phyloP scores from a whole-genome alignment of 2,113 vertebrate genomes.

The Epinephelus fuscoguttatus region DNA sequence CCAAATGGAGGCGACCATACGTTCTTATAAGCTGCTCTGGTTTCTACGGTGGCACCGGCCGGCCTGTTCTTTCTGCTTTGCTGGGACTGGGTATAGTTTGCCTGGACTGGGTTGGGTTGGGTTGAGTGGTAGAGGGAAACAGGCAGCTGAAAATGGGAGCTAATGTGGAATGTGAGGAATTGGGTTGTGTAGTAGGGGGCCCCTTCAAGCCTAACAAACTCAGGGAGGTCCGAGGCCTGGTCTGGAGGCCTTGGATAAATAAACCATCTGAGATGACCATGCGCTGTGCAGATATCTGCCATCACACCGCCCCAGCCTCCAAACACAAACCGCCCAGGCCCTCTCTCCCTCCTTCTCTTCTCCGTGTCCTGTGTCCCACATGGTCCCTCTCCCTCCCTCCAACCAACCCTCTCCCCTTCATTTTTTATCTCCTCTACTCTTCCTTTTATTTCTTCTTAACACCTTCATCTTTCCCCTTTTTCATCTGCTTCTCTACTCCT shows the following conservation, averaged over 20 bases:
- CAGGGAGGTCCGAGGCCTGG: constrained; percentile 88
- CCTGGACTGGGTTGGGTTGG: constrained; percentile 65
- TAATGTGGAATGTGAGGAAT: constrained; percentile 89
- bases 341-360: constrained; percentile 47
- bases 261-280: constrained; percentile 87
- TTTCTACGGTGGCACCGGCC: constrained; percentile 18
- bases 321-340: constrained; percentile 78
- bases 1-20: not conserved
- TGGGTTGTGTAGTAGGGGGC: constrained; percentile 86
- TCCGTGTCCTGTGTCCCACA: constrained; percentile 55
- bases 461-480: constrained; percentile 16
- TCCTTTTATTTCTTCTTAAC: constrained; percentile 15
- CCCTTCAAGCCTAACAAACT: constrained; percentile 90
- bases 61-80: constrained; percentile 22
- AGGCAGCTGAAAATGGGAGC: constrained; percentile 87
- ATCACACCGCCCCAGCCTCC: constrained; percentile 78
- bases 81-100: constrained; percentile 45
- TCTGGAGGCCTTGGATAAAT: constrained; percentile 90
- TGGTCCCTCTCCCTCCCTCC: constrained; percentile 23
- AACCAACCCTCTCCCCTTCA: not conserved
- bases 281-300: constrained; percentile 87
- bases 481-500: constrained; percentile 40
- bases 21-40: not conserved
- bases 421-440: constrained; percentile 5
- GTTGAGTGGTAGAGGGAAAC: constrained; percentile 74